Evolutionary conservation across 2,888 invertebrate species (phyloP).

Genomic region (Trichopoda pennipes): DNA sequence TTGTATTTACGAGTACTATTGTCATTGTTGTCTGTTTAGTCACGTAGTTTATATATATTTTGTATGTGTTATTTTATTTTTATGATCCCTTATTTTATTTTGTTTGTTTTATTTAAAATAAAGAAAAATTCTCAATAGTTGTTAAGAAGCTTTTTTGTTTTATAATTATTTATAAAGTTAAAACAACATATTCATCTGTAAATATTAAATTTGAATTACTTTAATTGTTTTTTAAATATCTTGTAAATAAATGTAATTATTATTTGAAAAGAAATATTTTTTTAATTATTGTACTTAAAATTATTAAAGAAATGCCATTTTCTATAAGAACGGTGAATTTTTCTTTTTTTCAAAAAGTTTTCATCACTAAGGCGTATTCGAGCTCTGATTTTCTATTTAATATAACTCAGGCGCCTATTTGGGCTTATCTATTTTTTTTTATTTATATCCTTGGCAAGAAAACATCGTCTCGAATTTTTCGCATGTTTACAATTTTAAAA

Average conservation of each 20-base stretch:
- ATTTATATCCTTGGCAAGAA: no score
- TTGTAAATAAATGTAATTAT: slow-evolving; percentile 64
- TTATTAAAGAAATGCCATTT: no score
- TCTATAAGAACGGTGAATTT: no score
- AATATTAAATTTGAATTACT: slow-evolving; percentile 8
- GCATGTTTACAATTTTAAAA: no score
- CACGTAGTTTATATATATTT: slow-evolving; percentile 54
- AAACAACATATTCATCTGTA: slow-evolving; percentile 15
- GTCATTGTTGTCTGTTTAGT: slow-evolving; percentile 66
- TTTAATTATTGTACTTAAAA: not conserved
- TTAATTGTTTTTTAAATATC: slow-evolving; percentile 34
- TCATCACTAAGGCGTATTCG: no score
- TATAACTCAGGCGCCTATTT: no score
- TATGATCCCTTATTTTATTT: slow-evolving; percentile 46
- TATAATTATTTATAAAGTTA: slow-evolving; percentile 41
- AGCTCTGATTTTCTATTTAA: no score
- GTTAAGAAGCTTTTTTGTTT: slow-evolving; percentile 53
- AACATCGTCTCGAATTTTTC: no score
- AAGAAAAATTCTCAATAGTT: slow-evolving; percentile 65
- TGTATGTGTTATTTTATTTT: slow-evolving; percentile 57
- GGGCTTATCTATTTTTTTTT: no score
- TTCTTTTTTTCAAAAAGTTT: no score
- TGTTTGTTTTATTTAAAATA: slow-evolving; percentile 44
- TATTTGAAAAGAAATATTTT: not conserved
- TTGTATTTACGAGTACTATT: slow-evolving; percentile 43